Percentiles rank a stretch among this genome's conserved stretches.
phyloP scores from a whole-genome alignment of 92 coral and sea anemone species.

The Actinernus sp. region DNA sequence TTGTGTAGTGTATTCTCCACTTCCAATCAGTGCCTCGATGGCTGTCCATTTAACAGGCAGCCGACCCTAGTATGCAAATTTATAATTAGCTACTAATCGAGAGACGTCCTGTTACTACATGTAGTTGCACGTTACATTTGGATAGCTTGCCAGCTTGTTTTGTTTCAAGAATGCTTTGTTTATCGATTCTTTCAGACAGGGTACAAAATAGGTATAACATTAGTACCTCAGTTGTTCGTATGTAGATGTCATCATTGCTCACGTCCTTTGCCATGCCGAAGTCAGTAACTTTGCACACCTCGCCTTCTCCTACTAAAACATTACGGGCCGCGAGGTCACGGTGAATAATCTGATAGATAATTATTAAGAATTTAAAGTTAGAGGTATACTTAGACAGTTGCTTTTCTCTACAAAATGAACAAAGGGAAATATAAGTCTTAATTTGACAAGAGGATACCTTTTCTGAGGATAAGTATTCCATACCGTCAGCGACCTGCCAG shows the following conservation, averaged over 20 bases:
- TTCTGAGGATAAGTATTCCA: constrained; percentile 63
- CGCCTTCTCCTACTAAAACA: constrained; percentile 59
- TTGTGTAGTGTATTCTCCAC: constrained; percentile 64
- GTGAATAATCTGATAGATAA: constrained; percentile 69
- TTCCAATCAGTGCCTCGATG: constrained; percentile 52
- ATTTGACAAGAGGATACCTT: constrained; percentile 38
- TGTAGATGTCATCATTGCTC: constrained; percentile 62
- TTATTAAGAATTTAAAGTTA: constrained; percentile 55
- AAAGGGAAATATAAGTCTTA: too few species aligned
- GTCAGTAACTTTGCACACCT: constrained; percentile 66
- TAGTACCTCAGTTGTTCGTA: constrained; percentile 64
- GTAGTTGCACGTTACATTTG: too few species aligned
- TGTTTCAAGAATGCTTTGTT: too few species aligned
- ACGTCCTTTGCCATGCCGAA: constrained; percentile 77
- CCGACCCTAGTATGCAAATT: constrained; percentile 42
- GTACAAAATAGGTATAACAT: too few species aligned
- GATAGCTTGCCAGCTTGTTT: too few species aligned
- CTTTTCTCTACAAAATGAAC: too few species aligned
- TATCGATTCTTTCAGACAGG: too few species aligned
- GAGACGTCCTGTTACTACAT: too few species aligned
- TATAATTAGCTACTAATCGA: too few species aligned
- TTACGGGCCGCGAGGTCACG: too few species aligned
- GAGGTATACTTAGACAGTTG: not conserved
- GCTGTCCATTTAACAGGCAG: constrained; percentile 79
- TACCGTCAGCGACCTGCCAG: constrained; percentile 72